Evolutionary conservation across 1,140 invertebrate genomes (phyloP).

Genomic region (Drosophila lini): DNA sequence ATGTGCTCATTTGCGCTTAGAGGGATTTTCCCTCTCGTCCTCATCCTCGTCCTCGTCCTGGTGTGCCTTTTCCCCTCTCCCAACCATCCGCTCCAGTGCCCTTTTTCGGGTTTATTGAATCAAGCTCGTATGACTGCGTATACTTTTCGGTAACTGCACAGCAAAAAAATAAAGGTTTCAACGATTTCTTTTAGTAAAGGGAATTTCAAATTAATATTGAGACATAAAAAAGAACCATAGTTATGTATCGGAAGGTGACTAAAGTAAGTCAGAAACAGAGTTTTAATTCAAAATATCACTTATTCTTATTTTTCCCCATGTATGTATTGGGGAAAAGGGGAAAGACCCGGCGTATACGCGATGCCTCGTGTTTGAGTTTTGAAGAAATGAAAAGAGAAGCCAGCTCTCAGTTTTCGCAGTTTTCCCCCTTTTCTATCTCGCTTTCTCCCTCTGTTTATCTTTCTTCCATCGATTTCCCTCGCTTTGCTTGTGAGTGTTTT

Average conservation of each 20-base stretch:
- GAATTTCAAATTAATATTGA: not conserved
- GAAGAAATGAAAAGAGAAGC: not conserved
- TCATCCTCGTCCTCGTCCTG: not conserved
- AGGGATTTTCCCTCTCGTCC: constrained; percentile 11
- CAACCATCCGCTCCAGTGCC: not conserved
- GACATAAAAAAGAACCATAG: not conserved
- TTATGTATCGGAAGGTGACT: not conserved
- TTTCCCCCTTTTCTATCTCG: not conserved
- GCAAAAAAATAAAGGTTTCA: not conserved
- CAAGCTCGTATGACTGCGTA: constrained; percentile 13
- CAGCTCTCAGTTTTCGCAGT: not conserved
- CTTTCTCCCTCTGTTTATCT: constrained; percentile 10
- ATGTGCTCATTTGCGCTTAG: constrained; percentile 24
- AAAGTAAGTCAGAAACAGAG: too few species aligned
- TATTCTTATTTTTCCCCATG: constrained; percentile 1
- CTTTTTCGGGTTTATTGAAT: constrained; percentile 11
- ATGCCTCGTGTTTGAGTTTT: constrained; percentile 29
- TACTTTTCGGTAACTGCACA: constrained; percentile 14
- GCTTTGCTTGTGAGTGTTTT: constrained; percentile 20
- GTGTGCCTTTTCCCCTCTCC: not conserved
- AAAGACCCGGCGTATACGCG: constrained; percentile 1
- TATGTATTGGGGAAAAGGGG: not conserved
- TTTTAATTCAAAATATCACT: not conserved
- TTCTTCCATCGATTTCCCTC: constrained; percentile 17
- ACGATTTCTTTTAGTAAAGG: not conserved